These are phyloP conservation scores for Drosophila mayri DNA, from an alignment of 1,140 invertebrate species.

Conservation along the genomic window DNA sequence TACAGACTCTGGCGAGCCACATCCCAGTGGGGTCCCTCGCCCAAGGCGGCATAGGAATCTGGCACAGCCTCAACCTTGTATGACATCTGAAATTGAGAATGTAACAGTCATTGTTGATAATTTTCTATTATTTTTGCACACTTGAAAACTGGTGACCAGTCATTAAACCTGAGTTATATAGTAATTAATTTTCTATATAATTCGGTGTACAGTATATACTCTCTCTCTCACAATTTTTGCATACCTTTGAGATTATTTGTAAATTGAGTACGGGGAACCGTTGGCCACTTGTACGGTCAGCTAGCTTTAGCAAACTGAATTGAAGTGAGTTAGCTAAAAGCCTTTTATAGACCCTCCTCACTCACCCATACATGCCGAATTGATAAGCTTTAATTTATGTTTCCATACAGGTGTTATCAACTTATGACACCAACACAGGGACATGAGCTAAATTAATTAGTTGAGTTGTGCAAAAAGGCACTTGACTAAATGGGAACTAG, in stretches of 20 bases:
- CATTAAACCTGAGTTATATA: slow-evolving; percentile 1
- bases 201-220: not conserved
- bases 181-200: slow-evolving; percentile 17
- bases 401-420: slow-evolving; percentile 20
- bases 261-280: slow-evolving; percentile 1
- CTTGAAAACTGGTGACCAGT: not conserved
- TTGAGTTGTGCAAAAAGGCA: slow-evolving; percentile 8
- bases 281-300: slow-evolving; percentile 23
- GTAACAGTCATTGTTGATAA: slow-evolving; percentile 1
- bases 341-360: slow-evolving; percentile 27
- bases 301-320: slow-evolving; percentile 38
- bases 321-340: slow-evolving; percentile 12
- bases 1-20: slow-evolving; percentile 87
- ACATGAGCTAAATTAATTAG: slow-evolving; percentile 15
- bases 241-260: slow-evolving; percentile 40
- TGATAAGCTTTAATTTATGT: slow-evolving; percentile 17
- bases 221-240: slow-evolving; percentile 26
- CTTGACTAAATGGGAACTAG: not conserved
- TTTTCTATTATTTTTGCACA: slow-evolving; percentile 2
- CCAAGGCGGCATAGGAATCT: slow-evolving; percentile 82
- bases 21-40: slow-evolving; percentile 90
- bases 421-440: slow-evolving; percentile 12
- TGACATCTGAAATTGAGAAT: slow-evolving; percentile 62
- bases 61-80: slow-evolving; percentile 81
- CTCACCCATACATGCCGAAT: slow-evolving; percentile 3